Evolutionary conservation across 2,888 invertebrate species (phyloP), one percentile per base, ranked within the genome.

Genomic region (Disparrhopalites patrizii): DNA sequence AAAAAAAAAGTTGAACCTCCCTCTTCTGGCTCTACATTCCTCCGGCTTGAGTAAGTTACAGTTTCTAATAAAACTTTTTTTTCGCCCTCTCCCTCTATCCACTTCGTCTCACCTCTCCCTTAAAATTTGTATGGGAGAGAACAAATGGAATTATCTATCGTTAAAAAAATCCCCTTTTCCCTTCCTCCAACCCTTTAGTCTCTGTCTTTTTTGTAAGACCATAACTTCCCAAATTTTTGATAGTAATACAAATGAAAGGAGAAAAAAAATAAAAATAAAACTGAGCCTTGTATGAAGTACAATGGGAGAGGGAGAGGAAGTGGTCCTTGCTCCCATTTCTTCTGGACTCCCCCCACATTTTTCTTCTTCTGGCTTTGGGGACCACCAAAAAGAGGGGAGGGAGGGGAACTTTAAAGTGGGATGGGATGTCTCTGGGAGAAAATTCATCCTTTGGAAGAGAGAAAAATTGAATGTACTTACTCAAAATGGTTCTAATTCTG

Each of bases 401-500:
- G n/a, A n/a, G n/a, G 40, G 3, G 40, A 5, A n/a, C 20, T 40
- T 13, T 36, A 36, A 20, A 40, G 40, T 18, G 4, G 40, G 36
- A 36, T 8, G 36, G 36, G 13, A 13, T n/a, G 40, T 18, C n/a
- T 18, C n/a, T 18, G n/a, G n/a, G n/a, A n/a, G n/a, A n/a, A n/a
- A n/a, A n/a, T n/a, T 18, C 20, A 40, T 20, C 40, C 20, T n/a
- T 40, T 18, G 40, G 3, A 40, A 40, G 20, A 40, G 40, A 40
- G 40, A 10, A 57, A 23, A 57, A 27, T 27, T 38, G 57, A 57
- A 57, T n/a, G n/a, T n/a, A n/a, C n/a, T n/a, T n/a, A n/a, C n/a
- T n/a, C n/a, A n/a, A n/a, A n/a, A n/a, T n/a, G n/a, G n/a, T n/a
- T n/a, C 36, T 57, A 38, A 57, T 55, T 55, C 31, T 55, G 30